Conservation (phyloP, 2,888 invertebrate genomes). For the Xanthorhoe designata region DNA sequence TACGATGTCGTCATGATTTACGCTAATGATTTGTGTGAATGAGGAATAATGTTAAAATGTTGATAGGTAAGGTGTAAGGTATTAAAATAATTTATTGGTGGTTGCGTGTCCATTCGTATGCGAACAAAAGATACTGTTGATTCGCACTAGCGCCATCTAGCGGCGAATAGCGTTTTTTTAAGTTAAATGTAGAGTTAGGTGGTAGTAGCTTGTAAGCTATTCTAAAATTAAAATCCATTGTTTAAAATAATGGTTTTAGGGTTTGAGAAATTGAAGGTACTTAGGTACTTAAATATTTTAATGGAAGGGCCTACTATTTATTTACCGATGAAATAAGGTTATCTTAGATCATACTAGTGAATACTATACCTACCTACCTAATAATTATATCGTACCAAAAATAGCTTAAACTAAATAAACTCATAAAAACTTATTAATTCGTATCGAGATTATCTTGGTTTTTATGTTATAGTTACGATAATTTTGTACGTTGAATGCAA, state of each 20-base stretch:
- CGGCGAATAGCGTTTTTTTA: constrained; percentile 40
- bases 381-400: too few relatives aligned
- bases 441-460: too few relatives aligned
- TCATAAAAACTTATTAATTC: too few relatives aligned
- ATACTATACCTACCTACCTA: too few relatives aligned
- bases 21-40: constrained; percentile 61
- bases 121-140: constrained; percentile 5
- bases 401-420: too few relatives aligned
- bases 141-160: constrained; percentile 51
- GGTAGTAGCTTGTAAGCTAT: neutral
- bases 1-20: constrained; percentile 68
- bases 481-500: too few relatives aligned
- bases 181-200: neutral
- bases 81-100: constrained; percentile 39
- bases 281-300: neutral
- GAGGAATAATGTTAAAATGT: constrained; percentile 48
- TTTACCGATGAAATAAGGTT: too few relatives aligned
- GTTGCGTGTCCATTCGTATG: constrained; percentile 20
- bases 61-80: constrained; percentile 33
- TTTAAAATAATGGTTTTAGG: neutral
- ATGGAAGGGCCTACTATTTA: too few relatives aligned
- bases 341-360: too few relatives aligned
- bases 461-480: too few relatives aligned
- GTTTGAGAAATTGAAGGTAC: neutral
- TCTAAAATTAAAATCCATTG: neutral